Conservation (phyloP, 2,888 invertebrate species). For the Chymomyza procnemis region DNA sequence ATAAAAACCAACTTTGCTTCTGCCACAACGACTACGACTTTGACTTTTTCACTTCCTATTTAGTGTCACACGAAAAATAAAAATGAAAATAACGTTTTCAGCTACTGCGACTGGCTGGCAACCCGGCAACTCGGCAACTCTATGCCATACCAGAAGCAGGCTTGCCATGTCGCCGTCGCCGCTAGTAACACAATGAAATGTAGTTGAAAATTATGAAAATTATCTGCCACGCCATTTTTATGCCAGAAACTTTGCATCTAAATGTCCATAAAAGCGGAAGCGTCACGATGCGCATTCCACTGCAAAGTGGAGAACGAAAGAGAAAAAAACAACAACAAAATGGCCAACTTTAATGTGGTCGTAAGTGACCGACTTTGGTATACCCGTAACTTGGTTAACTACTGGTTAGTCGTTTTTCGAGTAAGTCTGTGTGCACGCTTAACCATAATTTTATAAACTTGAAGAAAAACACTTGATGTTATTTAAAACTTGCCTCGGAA, state of each 20-base stretch:
- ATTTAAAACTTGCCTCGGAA: too few species aligned
- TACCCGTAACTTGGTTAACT: too few species aligned
- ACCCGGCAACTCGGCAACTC: background rate
- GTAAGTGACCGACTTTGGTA: background rate
- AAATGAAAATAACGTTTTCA: constrained; percentile 59
- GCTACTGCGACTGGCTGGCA: constrained; percentile 23
- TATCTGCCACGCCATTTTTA: constrained; percentile 72
- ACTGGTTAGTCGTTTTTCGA: too few species aligned
- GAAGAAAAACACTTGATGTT: too few species aligned
- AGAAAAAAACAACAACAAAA: constrained; percentile 7
- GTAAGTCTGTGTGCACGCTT: too few species aligned
- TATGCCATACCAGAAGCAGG: constrained; percentile 31
- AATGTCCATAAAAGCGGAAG: constrained; percentile 71
- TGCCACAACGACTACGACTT: constrained; percentile 33
- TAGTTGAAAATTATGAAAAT: constrained; percentile 73
- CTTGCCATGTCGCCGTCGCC: background rate
- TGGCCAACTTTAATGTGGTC: background rate
- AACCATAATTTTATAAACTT: too few species aligned
- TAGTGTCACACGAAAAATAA: constrained; percentile 65
- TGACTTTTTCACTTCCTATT: constrained; percentile 61
- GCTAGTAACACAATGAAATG: constrained; percentile 64
- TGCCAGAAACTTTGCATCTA: constrained; percentile 73
- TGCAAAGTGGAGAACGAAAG: background rate
- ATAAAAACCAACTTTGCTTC: constrained; percentile 62
- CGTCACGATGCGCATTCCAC: constrained; percentile 38